Percentiles rank a stretch among this genome's conserved stretches.
Conservation (phyloP, 2,797 vertebrate genomes). For the Kryptopterus vitreolus region DNA sequence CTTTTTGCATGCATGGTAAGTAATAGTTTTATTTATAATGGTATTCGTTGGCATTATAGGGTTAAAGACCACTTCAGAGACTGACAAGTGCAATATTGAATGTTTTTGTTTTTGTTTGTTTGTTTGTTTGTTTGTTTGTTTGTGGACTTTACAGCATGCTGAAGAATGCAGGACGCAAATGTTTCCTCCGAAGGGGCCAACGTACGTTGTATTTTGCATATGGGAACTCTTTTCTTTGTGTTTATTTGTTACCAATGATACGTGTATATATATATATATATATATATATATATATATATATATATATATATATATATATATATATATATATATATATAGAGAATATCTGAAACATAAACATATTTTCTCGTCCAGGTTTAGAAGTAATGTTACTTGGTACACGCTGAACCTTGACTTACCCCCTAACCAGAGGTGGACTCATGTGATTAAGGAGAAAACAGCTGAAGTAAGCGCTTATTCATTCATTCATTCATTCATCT, state of each 20-base stretch:
- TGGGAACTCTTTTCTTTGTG: too few species aligned
- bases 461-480: constrained; percentile 73
- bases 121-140: too few species aligned
- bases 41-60: not conserved
- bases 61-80: not conserved
- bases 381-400: constrained; percentile 78
- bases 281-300: too few species aligned
- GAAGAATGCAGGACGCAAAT: constrained; percentile 85
- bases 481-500: too few species aligned
- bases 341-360: not conserved
- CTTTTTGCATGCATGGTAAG: constrained; percentile 33
- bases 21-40: not conserved
- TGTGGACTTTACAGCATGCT: constrained; percentile 74
- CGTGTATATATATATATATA: too few species aligned
- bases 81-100: not conserved
- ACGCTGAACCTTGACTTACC: constrained; percentile 87
- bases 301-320: too few species aligned
- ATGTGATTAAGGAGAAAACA: constrained; percentile 81
- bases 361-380: constrained; percentile 72
- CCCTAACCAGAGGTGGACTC: constrained; percentile 84
- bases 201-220: too few species aligned
- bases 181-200: constrained; percentile 91
- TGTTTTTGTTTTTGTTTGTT: too few species aligned
- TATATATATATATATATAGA: too few species aligned
- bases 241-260: not conserved